Evolutionary conservation across 64 coral and sea anemone species (phyloP).

Genomic region (Montipora sp.): DNA sequence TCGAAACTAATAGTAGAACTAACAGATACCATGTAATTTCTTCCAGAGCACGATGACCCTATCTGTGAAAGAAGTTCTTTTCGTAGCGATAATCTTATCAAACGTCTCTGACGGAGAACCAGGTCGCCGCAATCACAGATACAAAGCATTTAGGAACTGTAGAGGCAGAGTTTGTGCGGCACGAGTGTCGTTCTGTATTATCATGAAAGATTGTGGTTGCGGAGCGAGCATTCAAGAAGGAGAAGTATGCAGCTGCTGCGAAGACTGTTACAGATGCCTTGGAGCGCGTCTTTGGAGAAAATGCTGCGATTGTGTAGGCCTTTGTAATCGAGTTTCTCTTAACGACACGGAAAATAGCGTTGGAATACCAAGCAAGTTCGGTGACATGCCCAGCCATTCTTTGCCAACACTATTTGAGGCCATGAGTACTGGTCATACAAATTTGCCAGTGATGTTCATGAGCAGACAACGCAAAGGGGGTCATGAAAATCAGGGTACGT

Average conservation of each 20-base stretch:
- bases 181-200: constrained; percentile 51
- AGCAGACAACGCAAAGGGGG: not conserved
- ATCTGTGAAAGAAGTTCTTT: not conserved
- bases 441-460: constrained; percentile 25
- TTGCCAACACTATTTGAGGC: constrained; percentile 61
- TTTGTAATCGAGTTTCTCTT: not conserved
- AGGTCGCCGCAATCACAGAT: not conserved
- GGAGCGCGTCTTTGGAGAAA: constrained; percentile 35
- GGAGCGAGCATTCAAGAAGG: not conserved
- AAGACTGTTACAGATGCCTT: constrained; percentile 58
- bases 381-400: constrained; percentile 10
- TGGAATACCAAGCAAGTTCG: constrained; percentile 31
- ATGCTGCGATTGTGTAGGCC: constrained; percentile 61
- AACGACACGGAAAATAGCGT: not conserved
- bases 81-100: not conserved
- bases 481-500: not conserved
- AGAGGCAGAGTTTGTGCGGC: constrained; percentile 32
- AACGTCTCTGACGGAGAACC: not conserved
- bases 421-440: constrained; percentile 13
- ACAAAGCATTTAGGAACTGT: constrained; percentile 28
- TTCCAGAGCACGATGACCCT: constrained; percentile 14
- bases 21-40: not conserved
- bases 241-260: constrained; percentile 40
- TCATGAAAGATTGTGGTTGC: constrained; percentile 54
- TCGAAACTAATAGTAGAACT: not conserved